These are phyloP conservation scores for Taeniopygia guttata DNA, from an alignment of 2,797 vertebrate species.

Conservation along the genomic window DNA sequence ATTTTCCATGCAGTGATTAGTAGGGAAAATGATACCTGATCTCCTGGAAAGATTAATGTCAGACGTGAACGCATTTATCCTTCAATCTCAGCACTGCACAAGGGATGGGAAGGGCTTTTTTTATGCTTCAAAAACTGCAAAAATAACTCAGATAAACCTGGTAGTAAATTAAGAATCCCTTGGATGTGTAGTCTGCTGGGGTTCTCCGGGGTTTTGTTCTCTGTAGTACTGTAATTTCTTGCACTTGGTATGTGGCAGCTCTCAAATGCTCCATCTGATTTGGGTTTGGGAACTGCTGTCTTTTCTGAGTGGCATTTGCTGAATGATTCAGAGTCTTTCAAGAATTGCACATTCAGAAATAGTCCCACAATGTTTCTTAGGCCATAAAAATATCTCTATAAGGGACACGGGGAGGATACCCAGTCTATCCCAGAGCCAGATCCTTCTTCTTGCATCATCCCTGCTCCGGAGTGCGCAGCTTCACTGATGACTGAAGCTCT, in stretches of 20 bases:
- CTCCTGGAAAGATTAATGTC: not conserved
- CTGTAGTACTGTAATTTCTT: not conserved
- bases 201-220: not conserved
- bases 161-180: not conserved
- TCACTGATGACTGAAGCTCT: not conserved
- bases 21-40: not conserved
- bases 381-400: not conserved
- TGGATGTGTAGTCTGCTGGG: not conserved
- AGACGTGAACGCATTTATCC: not conserved
- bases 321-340: not conserved
- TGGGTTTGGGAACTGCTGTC: not conserved
- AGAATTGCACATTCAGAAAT: not conserved
- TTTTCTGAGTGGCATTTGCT: not conserved
- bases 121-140: not conserved
- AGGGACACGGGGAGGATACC: not conserved
- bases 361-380: not conserved
- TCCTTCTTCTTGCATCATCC: not conserved
- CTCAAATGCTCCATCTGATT: not conserved
- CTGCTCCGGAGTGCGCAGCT: accelerated
- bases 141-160: not conserved
- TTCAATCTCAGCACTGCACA: not conserved
- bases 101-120: not conserved
- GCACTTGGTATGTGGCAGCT: not conserved
- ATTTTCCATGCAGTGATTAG: slow-evolving; percentile 29
- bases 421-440: not conserved